phyloP scores from a whole-genome alignment of 2,113 vertebrate genomes.

The Mesoclemmys tuberculata region DNA sequence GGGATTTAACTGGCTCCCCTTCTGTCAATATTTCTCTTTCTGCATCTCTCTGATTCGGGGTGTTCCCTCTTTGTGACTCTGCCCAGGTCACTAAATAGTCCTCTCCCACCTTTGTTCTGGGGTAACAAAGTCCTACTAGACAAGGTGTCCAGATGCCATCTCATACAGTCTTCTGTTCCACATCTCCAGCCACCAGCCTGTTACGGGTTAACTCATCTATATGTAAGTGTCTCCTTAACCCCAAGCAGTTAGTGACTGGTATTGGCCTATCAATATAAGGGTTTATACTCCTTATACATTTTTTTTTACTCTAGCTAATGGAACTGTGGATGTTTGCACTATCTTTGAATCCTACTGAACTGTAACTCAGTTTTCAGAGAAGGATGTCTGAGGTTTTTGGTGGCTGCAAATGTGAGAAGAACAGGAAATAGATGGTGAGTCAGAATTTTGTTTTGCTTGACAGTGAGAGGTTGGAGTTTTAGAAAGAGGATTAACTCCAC shows the following conservation, averaged over 20 bases:
- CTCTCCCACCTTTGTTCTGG: no score
- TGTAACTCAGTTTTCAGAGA: not conserved
- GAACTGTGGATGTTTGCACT: not conserved
- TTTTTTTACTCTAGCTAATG: not conserved
- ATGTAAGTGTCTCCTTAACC: not conserved
- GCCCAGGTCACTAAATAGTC: no score
- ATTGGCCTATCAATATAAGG: not conserved
- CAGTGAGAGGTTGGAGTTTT: not conserved
- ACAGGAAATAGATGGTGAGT: slow-evolving; percentile 9
- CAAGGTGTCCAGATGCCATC: no score
- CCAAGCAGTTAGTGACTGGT: not conserved
- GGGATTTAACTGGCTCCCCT: no score
- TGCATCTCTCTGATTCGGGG: no score
- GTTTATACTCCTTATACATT: no score
- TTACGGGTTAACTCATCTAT: not conserved
- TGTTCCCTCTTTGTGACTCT: no score
- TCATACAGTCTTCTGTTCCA: no score
- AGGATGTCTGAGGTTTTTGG: not conserved
- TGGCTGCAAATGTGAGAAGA: not conserved
- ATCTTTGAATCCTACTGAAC: not conserved
- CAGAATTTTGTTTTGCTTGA: slow-evolving; percentile 30
- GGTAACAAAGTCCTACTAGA: no score
- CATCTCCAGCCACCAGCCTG: not conserved
- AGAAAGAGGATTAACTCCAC: not conserved
- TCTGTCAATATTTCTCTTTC: no score